Evolutionary conservation across 2,888 invertebrate genomes (phyloP).

Genomic region (Rotaria sp.): DNA sequence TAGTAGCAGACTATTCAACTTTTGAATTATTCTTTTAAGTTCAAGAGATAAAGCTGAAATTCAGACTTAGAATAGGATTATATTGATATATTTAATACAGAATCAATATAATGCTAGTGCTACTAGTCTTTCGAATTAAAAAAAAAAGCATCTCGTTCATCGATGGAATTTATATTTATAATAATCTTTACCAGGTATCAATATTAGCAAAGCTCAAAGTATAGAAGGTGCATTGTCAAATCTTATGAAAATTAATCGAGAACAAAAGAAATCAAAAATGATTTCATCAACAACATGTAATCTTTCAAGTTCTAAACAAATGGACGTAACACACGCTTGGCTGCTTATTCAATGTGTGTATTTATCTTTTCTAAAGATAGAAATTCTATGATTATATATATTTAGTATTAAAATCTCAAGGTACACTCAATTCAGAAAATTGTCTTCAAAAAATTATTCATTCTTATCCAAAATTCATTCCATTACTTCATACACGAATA

Average conservation of each 20-base stretch:
- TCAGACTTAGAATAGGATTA: no score
- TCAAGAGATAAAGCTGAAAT: no score
- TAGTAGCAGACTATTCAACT: no score
- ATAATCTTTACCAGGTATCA: not conserved
- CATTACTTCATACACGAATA: not conserved
- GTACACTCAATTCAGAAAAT: not conserved
- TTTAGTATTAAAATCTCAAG: not conserved
- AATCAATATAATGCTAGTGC: no score
- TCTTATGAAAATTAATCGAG: not conserved
- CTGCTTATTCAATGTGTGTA: not conserved
- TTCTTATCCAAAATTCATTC: not conserved
- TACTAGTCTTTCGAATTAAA: no score
- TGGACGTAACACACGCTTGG: not conserved
- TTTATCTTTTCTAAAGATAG: not conserved
- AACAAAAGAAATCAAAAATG: not conserved
- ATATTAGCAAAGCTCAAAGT: not conserved
- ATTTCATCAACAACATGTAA: not conserved
- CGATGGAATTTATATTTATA: not conserved
- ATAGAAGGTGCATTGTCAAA: not conserved
- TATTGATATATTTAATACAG: no score
- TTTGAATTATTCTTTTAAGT: no score
- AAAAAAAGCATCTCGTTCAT: not conserved
- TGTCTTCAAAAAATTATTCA: conserved; percentile 14
- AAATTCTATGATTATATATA: not conserved
- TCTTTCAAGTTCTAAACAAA: not conserved